Evolutionary conservation across 2,113 vertebrate species (phyloP), one percentile per base, ranked within the genome.

Genomic region (Grantiella picta): DNA sequence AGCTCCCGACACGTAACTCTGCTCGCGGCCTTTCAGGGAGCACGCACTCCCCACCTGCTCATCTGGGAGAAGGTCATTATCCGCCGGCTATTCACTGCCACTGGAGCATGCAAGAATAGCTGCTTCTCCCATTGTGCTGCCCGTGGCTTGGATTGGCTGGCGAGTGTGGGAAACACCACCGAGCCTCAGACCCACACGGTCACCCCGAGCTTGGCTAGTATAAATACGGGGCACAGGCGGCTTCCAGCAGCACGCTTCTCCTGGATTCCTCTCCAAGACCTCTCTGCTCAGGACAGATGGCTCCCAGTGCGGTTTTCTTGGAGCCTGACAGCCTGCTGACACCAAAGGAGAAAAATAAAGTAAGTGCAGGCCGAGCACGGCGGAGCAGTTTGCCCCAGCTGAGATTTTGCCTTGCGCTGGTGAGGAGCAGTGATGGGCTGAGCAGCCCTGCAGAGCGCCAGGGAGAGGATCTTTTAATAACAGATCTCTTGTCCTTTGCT

Each of bases 141-240:
- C 63, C 24, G 1, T 20, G 50, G 27, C 25, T 18, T 76, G 17
- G 91, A 98, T 98, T 98, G 98, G 98, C 95, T 94, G 42, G 10
- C 2, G 92, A 98, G 90, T 97, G 97, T 98, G 98, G 98, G 98
- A 98, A 98, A 97, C 94, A 71, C 65, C 64, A 56, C 24, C 36
- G 22, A 83, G 71, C 96, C 15, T 5, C 18, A 94, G 97, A 97
- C 97, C 91, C 97, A 97, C 96, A 92, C 79, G 8, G 70, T 79
- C 72, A 50, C 66, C 2, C 33, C 1, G 17, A 42, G 93, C n/a
- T 10, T 5, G 45, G 38, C 28, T 7, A 0, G 64, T 83, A 98
- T 97, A 98, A 98, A 98, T 98, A 96, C 0, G 5, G 3, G 89
- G 33, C 72, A 9, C 70, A 9, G 42, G 24, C 80, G 25, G 86